Evolutionary conservation across 2,797 vertebrate genomes (phyloP), one percentile per base, ranked within the genome.

Genomic region (Myotis vivesi): DNA sequence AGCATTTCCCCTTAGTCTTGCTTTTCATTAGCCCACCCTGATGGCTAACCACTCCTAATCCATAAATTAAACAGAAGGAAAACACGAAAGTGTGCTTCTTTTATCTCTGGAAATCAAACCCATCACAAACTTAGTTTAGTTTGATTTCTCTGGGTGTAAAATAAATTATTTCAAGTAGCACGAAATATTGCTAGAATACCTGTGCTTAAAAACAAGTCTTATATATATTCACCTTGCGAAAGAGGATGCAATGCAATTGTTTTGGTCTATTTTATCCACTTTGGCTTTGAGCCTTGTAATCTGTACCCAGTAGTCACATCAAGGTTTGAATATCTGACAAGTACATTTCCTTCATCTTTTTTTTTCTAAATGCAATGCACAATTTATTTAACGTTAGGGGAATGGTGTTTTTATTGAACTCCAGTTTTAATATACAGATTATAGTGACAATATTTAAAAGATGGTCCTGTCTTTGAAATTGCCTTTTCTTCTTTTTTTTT

Each of bases 11-110:
- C 66, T 72, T 72, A 13, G 51, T 57, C 73, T 97, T 95, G 84
- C 12, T 95, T 97, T 97, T 96, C 89, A 94, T 87, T 84, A 97
- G 93, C 96, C 96, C 96, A 97, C 94, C 97, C 97, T 51, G 80
- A 71, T 64, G 46, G 72, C 87, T 92, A 80, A 92, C 73, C 44
- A 88, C n/a, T 71, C 90, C 30, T 95, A 87, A 83, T 96, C 95
- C 90, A 92, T 85, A 95, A 95, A 90, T 81, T 22, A 91, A 96
- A 88, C 1, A 1, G 79, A 83, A 57, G 51, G 22, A 92, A 87
- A 88, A 89, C 51, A 49, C 2, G 6, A 95, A 95, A 95, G 57
- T 11, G 4, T 51, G 30, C 87, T 97, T 89, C 93, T 97, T 96
- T 97, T 95, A 97, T 96, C 68, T 94, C 53, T 72, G 81, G 88